phyloP scores from a whole-genome alignment of 2,888 invertebrate species.

The Drosophila fungiperda region DNA sequence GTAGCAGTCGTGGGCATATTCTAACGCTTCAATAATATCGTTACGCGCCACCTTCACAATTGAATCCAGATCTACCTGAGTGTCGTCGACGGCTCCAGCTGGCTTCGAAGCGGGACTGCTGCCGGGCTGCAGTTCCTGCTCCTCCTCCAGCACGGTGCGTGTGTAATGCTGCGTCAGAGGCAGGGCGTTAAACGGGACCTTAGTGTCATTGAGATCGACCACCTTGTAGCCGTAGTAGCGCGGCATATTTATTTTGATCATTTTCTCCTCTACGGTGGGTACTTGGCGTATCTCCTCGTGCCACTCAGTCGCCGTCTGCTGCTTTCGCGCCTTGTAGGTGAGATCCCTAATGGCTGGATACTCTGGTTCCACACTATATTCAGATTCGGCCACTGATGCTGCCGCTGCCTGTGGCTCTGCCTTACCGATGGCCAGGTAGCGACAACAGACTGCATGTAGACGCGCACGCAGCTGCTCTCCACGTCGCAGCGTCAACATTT shows the following conservation, averaged over 20 bases:
- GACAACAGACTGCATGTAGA: slow-evolving; percentile 32
- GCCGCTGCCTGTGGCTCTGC: slow-evolving; percentile 35
- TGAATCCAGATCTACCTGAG: slow-evolving; percentile 40
- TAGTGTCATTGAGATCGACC: slow-evolving; percentile 87
- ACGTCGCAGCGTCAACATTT: slow-evolving; percentile 62
- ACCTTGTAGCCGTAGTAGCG: slow-evolving; percentile 92
- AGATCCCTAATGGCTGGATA: slow-evolving; percentile 86
- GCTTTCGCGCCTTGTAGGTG: slow-evolving; percentile 86
- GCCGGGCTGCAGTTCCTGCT: slow-evolving; percentile 27
- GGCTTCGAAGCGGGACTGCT: slow-evolving; percentile 40
- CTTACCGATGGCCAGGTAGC: slow-evolving; percentile 33
- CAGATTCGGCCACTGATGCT: slow-evolving; percentile 41
- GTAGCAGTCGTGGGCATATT: slow-evolving; percentile 73
- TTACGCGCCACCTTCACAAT: slow-evolving; percentile 60
- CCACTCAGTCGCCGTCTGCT: slow-evolving; percentile 85
- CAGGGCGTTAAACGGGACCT: slow-evolving; percentile 89
- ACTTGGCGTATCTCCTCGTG: slow-evolving; percentile 88
- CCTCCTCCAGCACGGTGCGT: slow-evolving; percentile 90
- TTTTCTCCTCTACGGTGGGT: slow-evolving; percentile 93
- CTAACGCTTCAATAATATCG: slow-evolving; percentile 80
- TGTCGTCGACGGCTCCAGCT: background rate
- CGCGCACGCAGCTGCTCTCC: slow-evolving; percentile 52
- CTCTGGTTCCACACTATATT: slow-evolving; percentile 70
- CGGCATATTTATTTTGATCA: slow-evolving; percentile 93
- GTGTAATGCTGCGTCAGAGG: slow-evolving; percentile 91